Evolutionary conservation across 1,140 invertebrate species (phyloP).

Genomic region (Dysdera silvatica): DNA sequence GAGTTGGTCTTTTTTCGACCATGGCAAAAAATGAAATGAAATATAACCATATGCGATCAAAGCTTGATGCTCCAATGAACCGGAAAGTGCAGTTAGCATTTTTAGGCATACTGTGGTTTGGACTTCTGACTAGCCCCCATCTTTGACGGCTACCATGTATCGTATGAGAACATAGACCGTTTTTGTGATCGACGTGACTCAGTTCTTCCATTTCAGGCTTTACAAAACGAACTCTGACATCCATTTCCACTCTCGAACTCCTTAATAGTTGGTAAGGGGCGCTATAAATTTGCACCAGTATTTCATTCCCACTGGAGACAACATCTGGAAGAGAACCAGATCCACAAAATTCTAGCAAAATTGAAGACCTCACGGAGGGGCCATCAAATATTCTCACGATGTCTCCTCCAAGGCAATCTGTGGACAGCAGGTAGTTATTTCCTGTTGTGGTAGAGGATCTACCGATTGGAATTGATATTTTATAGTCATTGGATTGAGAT

Average conservation of each 20-base stretch:
- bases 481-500: constrained; percentile 34
- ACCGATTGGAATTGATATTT: constrained; percentile 32
- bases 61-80: constrained; percentile 59
- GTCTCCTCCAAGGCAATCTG: constrained; percentile 66
- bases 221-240: constrained; percentile 75
- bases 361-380: constrained; percentile 74
- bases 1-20: constrained; percentile 19
- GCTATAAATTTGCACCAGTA: constrained; percentile 78
- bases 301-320: constrained; percentile 66
- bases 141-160: constrained; percentile 61
- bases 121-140: constrained; percentile 66
- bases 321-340: constrained; percentile 73
- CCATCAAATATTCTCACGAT: constrained; percentile 80
- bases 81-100: constrained; percentile 80
- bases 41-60: constrained; percentile 75
- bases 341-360: constrained; percentile 81
- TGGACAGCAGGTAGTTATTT: constrained; percentile 48
- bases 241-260: constrained; percentile 61
- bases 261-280: constrained; percentile 78
- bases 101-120: constrained; percentile 67
- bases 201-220: constrained; percentile 37
- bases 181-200: constrained; percentile 33
- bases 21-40: constrained; percentile 48
- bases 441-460: constrained; percentile 4
- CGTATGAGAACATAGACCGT: constrained; percentile 68